A percentile compares a stretch with the other conserved stretches of the same genome.
Evolutionary conservation across 2,888 invertebrate species (phyloP).

Genomic region (Eremobia ochroleuca): DNA sequence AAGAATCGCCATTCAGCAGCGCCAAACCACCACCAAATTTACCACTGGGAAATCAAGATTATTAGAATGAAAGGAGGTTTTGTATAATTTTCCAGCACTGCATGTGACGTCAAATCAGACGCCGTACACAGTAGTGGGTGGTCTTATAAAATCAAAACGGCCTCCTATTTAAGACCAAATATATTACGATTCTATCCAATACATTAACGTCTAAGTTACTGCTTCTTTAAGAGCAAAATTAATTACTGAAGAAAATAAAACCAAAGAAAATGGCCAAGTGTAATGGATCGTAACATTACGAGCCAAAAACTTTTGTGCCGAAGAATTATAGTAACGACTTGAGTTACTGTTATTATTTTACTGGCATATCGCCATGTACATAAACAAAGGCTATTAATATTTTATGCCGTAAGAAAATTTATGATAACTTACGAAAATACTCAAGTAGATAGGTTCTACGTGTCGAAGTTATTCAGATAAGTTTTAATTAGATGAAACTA

Average conservation of each 20-base stretch:
- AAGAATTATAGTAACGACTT: conserved; percentile 43
- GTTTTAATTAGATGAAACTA: background rate
- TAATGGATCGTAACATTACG: conserved; percentile 53
- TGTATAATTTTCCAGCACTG: background rate
- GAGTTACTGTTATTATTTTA: conserved; percentile 35
- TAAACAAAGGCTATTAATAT: conserved; percentile 16
- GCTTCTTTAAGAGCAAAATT: conserved; percentile 51
- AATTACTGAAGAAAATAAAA: conserved; percentile 58
- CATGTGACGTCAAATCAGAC: background rate
- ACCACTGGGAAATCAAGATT: background rate
- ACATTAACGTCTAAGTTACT: conserved; percentile 49
- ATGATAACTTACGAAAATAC: background rate
- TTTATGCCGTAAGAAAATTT: conserved; percentile 7
- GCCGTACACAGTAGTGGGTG: background rate
- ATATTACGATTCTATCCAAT: conserved; percentile 39
- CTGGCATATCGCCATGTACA: conserved; percentile 49
- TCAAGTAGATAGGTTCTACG: background rate
- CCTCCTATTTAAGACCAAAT: conserved; percentile 33
- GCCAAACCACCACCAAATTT: background rate
- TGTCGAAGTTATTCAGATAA: background rate
- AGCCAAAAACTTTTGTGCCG: conserved; percentile 50
- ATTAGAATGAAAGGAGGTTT: background rate
- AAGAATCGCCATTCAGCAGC: background rate
- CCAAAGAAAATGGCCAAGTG: conserved; percentile 48
- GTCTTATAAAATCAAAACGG: background rate